These are phyloP conservation scores for Hestina assimilis DNA, from an alignment of 1,140 invertebrate genomes.

Conservation along the genomic window DNA sequence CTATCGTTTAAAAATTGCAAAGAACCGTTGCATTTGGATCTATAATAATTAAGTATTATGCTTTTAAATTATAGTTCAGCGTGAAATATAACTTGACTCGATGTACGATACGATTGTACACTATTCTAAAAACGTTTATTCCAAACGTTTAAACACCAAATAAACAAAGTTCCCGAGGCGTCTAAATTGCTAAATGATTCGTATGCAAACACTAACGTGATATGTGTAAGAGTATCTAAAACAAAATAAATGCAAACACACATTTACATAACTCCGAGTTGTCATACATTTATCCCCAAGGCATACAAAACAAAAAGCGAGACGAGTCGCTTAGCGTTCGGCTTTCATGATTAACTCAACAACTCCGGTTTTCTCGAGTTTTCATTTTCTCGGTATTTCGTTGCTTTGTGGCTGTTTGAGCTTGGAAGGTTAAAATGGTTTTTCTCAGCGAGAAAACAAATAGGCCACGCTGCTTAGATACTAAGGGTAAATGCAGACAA, in stretches of 20 bases:
- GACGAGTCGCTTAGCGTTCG: constrained; percentile 48
- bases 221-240: constrained; percentile 2
- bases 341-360: constrained; percentile 61
- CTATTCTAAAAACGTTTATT: background rate
- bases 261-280: constrained; percentile 42
- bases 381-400: constrained; percentile 42
- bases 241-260: constrained; percentile 37
- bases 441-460: constrained; percentile 55
- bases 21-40: no score
- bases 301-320: constrained; percentile 49
- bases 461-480: constrained; percentile 37
- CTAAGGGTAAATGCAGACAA: constrained; percentile 6
- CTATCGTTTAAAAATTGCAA: no score
- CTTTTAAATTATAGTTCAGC: no score
- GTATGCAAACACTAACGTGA: constrained; percentile 1
- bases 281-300: constrained; percentile 45
- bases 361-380: constrained; percentile 43
- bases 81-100: no score
- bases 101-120: no score
- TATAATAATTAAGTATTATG: no score
- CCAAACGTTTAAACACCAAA: background rate
- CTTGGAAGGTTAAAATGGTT: constrained; percentile 41
- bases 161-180: background rate
- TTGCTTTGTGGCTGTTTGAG: constrained; percentile 32
- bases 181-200: constrained; percentile 3